phyloP scores from a whole-genome alignment of 2,888 invertebrate genomes.

The Zaprionus obscuricornis region DNA sequence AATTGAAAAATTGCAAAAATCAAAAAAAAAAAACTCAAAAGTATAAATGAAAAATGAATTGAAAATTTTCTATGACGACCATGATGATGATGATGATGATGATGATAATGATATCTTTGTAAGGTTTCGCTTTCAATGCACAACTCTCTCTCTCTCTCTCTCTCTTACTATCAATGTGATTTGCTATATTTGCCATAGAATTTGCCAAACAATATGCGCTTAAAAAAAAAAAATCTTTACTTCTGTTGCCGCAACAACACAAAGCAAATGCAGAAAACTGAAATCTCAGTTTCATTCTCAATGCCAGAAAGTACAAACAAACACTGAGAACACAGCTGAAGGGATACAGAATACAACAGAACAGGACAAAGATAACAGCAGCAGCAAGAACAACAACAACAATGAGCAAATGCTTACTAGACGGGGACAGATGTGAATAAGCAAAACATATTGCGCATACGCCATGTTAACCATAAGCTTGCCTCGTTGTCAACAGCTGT shows the following conservation, averaged over 20 bases:
- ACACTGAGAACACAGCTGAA: conserved; percentile 9
- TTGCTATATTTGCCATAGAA: conserved; percentile 36
- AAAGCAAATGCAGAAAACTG: background rate
- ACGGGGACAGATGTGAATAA: conserved; percentile 41
- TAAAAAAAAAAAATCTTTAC: conserved; percentile 75
- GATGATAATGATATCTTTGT: conserved; percentile 24
- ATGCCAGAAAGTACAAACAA: too few species aligned
- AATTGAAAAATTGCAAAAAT: conserved; percentile 11
- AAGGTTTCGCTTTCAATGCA: conserved; percentile 1
- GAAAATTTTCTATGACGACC: too few species aligned
- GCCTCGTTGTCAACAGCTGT: conserved; percentile 74
- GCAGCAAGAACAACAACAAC: background rate
- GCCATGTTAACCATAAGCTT: conserved; percentile 78
- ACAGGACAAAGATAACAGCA: conserved; percentile 32
- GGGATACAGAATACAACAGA: conserved; percentile 5
- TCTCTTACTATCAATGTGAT: conserved; percentile 28
- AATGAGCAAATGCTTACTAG: conserved; percentile 9
- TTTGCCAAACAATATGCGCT: conserved; percentile 62
- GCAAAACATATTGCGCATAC: conserved; percentile 77
- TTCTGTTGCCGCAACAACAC: conserved; percentile 59
- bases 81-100: too few species aligned
- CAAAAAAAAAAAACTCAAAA: conserved; percentile 17
- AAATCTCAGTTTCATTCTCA: too few species aligned
- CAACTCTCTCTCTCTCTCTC: too few species aligned
- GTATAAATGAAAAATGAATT: too few species aligned